These are phyloP conservation scores for Atopsyche davidsoni DNA, from an alignment of 1,140 invertebrate genomes.

Conservation along the genomic window DNA sequence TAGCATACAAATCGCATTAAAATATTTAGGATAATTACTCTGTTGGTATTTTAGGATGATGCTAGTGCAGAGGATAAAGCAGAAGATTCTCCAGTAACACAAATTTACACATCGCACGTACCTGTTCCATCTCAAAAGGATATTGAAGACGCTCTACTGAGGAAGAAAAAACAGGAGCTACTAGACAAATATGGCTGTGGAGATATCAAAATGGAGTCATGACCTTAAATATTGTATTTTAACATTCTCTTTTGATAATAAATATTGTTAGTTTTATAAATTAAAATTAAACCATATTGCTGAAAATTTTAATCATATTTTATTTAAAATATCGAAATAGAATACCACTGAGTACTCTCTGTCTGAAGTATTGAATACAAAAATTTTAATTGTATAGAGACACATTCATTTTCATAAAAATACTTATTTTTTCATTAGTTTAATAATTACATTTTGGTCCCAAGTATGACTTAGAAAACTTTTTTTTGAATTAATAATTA, in stretches of 20 bases:
- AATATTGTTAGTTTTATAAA: no score
- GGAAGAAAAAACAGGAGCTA: constrained; percentile 84
- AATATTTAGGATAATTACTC: no score
- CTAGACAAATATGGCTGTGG: constrained; percentile 65
- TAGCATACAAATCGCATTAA: no score
- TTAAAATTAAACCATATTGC: no score
- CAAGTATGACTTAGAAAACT: no score
- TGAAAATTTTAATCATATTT: background rate
- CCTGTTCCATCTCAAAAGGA: constrained; percentile 83
- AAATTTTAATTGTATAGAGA: background rate
- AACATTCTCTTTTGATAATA: background rate
- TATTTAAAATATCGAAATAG: no score
- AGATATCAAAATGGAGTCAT: constrained; percentile 41
- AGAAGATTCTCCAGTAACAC: constrained; percentile 34
- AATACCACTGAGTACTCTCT: no score
- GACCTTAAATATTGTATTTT: constrained; percentile 13
- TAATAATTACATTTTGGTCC: no score
- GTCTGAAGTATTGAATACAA: background rate
- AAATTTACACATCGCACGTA: constrained; percentile 72
- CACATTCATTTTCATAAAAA: background rate
- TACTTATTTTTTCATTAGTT: background rate
- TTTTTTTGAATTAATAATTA: no score
- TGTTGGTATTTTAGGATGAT: constrained; percentile 41
- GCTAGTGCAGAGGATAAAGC: constrained; percentile 24
- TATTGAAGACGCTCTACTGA: constrained; percentile 82